These are phyloP conservation scores for Sardina pilchardus DNA, from an alignment of 2,113 vertebrate genomes.

Conservation along the genomic window DNA sequence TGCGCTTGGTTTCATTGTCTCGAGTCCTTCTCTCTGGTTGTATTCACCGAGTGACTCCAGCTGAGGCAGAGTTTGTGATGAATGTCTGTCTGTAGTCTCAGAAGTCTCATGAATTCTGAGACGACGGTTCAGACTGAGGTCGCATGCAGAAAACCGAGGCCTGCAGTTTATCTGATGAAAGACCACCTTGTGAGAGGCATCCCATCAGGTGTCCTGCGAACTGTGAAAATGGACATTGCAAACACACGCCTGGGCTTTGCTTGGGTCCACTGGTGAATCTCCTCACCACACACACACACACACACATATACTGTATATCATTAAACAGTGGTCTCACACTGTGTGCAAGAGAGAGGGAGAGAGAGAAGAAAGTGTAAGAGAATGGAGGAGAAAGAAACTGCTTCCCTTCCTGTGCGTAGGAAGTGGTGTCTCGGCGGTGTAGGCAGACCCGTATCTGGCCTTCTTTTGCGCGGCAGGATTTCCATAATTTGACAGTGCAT, in stretches of 20 bases:
- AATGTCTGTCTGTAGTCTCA: too few relatives aligned
- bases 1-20: too few relatives aligned
- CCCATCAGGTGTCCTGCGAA: neutral
- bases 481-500: constrained; percentile 79
- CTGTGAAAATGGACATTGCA: neutral
- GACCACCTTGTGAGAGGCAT: neutral
- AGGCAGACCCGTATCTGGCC: constrained; percentile 69
- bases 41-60: too few relatives aligned
- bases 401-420: neutral
- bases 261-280: neutral
- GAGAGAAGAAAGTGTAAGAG: neutral
- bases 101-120: too few relatives aligned
- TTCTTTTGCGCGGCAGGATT: constrained; percentile 71
- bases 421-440: neutral
- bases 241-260: neutral
- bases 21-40: too few relatives aligned
- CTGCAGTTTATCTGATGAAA: too few relatives aligned
- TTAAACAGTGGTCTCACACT: neutral
- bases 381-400: constrained; percentile 43
- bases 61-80: too few relatives aligned
- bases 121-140: too few relatives aligned
- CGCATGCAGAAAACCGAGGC: too few relatives aligned
- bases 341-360: neutral
- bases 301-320: neutral
- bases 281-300: neutral